Base-by-base conservation (phyloP, 1,140 invertebrate species). In the Drosophila aff. region DNA sequence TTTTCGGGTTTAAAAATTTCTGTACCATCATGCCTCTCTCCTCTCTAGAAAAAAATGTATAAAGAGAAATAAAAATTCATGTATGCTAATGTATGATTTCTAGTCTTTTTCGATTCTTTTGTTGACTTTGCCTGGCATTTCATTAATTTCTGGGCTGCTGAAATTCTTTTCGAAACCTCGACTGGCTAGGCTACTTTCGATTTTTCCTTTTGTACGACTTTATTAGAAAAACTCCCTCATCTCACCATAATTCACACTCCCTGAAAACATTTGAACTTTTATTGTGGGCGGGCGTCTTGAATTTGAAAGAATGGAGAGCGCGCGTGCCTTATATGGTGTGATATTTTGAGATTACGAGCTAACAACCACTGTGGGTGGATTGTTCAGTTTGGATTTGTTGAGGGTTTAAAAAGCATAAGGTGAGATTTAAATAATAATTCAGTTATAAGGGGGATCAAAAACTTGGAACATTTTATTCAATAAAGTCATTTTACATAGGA, bases 51-150 rank as follows among this genome's bases (percentile, higher is more conserved):
- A 44, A 44, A 44, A 40, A 36, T 31, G 31, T 49, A 50, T 43
- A 28, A 50, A 72, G 43, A 26, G 13, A 21, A 60, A 60, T 43
- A 81, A 86, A 82, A 86, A 82, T 76, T 86, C 66, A 68, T 69
- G 78, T 86, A 86, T 86, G 79, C 66, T 86, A 86, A 86, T 86
- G 68, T 58, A 60, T 57, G 57, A 55, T 60, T 78, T 53, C 21
- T 36, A 65, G 43, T 46, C 28, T 55, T 16, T 33, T 61, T 43
- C 13, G 38, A 43, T 40, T 62, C 38, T 53, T 68, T 76, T 68
- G 81, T 76, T 60, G 53, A 58, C 40, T 65, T 16, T 23, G 49
- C 4, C 33, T 60, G 74, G 67, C 57, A 61, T 78, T 85, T 85
- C 81, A 82, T 82, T 83, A 82, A 71, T 76, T 66, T 65, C 65